Conservation (phyloP, 2,797 vertebrate species). For the Hemibagrus guttatus region DNA sequence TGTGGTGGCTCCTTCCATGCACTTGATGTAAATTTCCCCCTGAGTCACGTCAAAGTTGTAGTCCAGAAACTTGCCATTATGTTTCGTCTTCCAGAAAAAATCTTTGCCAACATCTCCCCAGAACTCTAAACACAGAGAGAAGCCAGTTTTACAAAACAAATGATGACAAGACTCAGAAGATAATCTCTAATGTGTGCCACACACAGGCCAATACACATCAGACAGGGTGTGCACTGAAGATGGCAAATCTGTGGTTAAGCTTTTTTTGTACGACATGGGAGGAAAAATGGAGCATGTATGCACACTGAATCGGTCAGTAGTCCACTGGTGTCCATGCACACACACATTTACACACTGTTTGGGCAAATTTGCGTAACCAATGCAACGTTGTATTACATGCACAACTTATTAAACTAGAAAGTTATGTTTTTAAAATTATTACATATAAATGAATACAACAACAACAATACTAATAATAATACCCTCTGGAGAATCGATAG, state of each 20-base stretch:
- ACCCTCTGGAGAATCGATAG: constrained; percentile 75
- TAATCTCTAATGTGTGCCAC: background rate
- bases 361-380: background rate
- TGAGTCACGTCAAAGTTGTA: constrained; percentile 98
- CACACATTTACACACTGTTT: background rate
- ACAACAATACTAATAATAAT: constrained; percentile 2
- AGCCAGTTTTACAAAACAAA: background rate
- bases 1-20: constrained; percentile 94
- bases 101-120: constrained; percentile 90
- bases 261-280: background rate
- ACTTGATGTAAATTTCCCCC: constrained; percentile 91
- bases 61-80: constrained; percentile 81
- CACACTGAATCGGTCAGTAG: background rate
- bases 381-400: too few species aligned
- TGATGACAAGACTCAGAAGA: background rate
- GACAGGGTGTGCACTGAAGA: background rate
- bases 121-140: constrained; percentile 77
- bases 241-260: background rate
- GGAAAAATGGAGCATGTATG: background rate
- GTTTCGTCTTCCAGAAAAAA: constrained; percentile 91
- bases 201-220: background rate
- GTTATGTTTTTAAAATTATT: background rate
- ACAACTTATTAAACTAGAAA: background rate
- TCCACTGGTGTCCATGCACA: background rate
- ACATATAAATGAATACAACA: too few species aligned